phyloP scores from a whole-genome alignment of 2,113 vertebrate genomes.

The Nannobrachium achirus region DNA sequence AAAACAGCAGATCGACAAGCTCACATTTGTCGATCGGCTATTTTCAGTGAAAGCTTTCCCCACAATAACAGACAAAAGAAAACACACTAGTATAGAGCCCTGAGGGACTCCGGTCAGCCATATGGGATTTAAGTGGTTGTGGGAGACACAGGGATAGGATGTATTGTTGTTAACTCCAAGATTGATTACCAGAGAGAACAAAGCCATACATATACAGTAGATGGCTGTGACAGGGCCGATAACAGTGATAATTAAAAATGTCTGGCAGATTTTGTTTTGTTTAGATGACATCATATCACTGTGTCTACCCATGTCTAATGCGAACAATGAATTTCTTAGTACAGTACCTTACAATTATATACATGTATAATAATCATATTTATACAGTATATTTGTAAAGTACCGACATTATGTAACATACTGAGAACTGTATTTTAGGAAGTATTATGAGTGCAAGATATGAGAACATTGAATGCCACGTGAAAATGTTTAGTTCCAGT shows the following conservation, averaged over 20 bases:
- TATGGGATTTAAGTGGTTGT: too few relatives aligned
- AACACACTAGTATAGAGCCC: too few relatives aligned
- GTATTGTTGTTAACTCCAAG: conserved; percentile 10
- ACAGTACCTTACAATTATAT: conserved; percentile 54
- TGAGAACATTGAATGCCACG: conserved; percentile 1
- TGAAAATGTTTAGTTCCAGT: conserved; percentile 82
- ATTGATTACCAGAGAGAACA: not conserved
- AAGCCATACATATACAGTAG: too few relatives aligned
- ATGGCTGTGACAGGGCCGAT: not conserved
- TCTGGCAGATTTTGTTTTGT: not conserved
- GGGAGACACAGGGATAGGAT: not conserved
- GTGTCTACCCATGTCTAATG: conserved; percentile 27
- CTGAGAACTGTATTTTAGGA: too few relatives aligned
- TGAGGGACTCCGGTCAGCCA: too few relatives aligned
- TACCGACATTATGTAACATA: too few relatives aligned
- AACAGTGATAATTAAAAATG: not conserved
- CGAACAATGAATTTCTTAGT: not conserved
- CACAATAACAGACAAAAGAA: too few relatives aligned
- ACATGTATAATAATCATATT: conserved; percentile 42
- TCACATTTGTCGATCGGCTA: too few relatives aligned
- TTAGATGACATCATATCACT: conserved; percentile 56
- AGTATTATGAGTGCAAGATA: conserved; percentile 14
- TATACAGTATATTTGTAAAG: too few relatives aligned
- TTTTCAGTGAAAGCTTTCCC: too few relatives aligned
- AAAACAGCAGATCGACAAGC: too few relatives aligned